Base-by-base conservation (phyloP, 2,797 vertebrate species). In the Sebastes variabilis region DNA sequence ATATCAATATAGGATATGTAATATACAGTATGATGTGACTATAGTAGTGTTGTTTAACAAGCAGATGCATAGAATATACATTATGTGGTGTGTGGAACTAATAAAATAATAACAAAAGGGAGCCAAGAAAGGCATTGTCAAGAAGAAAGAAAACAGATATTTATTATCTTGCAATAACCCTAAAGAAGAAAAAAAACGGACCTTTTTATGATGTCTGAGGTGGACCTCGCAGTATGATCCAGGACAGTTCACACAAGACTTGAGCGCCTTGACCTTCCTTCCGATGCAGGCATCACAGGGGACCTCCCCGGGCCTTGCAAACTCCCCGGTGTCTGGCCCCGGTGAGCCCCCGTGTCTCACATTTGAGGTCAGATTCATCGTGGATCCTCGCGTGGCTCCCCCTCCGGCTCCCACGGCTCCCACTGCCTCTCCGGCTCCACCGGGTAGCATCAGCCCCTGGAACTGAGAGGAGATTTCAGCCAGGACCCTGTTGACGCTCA, bases 391-490 rank as follows among this genome's bases (percentile, higher is more conserved):
- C 0, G 71, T 58, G 2, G 73, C 25, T 13, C 81, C 81, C 1
- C 20, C 16, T 16, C 42, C 25, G 2, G 67, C 8, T 1, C 75
- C 58, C 1, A 22, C 5, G 1, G 67, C 6, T 1, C 75, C 58
- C 1, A 22, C 54, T 46, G 42, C 81, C 3, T 8, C 49, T 52
- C 2, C 34, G 6, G 65, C 55, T 0, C 79, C 81, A 1, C 75
- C 93, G 1, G 72, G 65, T 49, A 83, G 7, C 72, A 88, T 38
- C 73, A 95, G 71, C 3, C 93, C 95, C 89, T 96, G 96, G 79
- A 96, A 96, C 91, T 96, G 96, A 24, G 94, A 66, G 12, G 94
- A 94, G 66, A 96, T 96, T 32, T 96, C 96, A 0, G 96, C 96
- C 81, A 96, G 87, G 24, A 96, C 96, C 8, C 95, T 86, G 92